Conservation (phyloP, 2,888 invertebrate species). For the Cenopis cana region DNA sequence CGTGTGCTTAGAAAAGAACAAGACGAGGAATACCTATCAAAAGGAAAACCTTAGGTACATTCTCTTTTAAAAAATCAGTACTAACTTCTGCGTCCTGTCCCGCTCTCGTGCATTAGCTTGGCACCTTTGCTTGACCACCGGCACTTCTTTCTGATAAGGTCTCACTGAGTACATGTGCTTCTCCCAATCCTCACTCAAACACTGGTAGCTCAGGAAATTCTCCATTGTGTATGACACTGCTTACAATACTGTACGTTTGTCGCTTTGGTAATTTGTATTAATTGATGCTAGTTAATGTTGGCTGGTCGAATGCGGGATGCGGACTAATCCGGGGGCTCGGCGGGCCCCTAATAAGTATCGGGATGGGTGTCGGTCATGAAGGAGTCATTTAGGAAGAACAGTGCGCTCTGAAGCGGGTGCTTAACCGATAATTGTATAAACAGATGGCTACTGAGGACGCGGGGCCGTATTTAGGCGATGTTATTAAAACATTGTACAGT, state of each 20-base stretch:
- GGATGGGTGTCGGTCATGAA: constrained; percentile 77
- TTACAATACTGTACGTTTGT: constrained; percentile 1
- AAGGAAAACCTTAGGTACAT: too few species aligned
- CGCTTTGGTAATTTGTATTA: constrained; percentile 31
- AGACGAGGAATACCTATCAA: too few species aligned
- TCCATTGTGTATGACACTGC: constrained; percentile 60
- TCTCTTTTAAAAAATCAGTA: constrained; percentile 56
- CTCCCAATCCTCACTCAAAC: constrained; percentile 69
- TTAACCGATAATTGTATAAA: constrained; percentile 84
- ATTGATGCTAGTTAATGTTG: constrained; percentile 38
- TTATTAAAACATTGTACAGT: background rate
- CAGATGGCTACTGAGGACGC: constrained; percentile 75
- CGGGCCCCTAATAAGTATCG: constrained; percentile 74
- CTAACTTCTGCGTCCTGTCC: constrained; percentile 93
- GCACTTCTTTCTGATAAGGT: constrained; percentile 62
- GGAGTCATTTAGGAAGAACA: constrained; percentile 84
- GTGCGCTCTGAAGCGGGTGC: constrained; percentile 78
- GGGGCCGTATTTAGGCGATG: constrained; percentile 60
- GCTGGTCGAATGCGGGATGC: constrained; percentile 58
- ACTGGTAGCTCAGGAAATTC: constrained; percentile 68
- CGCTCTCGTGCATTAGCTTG: constrained; percentile 94
- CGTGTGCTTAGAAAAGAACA: too few species aligned
- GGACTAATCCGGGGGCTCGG: constrained; percentile 69
- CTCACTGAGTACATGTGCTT: constrained; percentile 61
- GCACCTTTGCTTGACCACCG: constrained; percentile 86